Percentiles rank a stretch among this genome's conserved stretches.
Conservation (phyloP, 2,888 invertebrate genomes). For the Chrysolina americana region DNA sequence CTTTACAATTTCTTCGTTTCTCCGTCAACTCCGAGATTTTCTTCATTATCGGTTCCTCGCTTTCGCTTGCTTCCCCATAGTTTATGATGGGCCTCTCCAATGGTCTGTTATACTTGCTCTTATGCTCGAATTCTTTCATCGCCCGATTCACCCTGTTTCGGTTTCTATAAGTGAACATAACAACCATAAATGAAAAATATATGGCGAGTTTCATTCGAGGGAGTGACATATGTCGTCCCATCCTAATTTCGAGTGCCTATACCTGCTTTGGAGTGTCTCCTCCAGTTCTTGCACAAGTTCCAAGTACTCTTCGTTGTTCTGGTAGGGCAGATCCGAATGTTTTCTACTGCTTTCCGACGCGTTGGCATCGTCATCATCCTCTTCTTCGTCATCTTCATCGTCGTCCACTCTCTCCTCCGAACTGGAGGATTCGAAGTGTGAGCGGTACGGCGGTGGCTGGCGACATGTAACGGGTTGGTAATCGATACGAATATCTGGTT, state of each 20-base stretch:
- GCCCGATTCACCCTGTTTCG: constrained; percentile 64
- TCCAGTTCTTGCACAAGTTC: constrained; percentile 66
- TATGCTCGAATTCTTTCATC: constrained; percentile 65
- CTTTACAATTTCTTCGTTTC: constrained; percentile 34
- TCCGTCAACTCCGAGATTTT: constrained; percentile 52
- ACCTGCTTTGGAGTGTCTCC: constrained; percentile 61
- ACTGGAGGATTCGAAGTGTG: constrained; percentile 29
- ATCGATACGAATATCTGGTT: neutral
- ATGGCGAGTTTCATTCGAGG: no score
- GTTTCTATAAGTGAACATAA: constrained; percentile 55
- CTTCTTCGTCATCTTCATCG: constrained; percentile 24
- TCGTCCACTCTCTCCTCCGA: constrained; percentile 16
- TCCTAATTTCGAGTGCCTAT: neutral
- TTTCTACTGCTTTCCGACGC: constrained; percentile 19
- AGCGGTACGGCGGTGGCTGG: constrained; percentile 22
- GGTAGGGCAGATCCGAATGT: constrained; percentile 62
- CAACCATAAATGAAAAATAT: no score
- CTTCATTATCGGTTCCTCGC: constrained; percentile 57
- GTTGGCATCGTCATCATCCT: constrained; percentile 33
- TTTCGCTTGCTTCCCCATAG: constrained; percentile 56
- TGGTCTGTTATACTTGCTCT: constrained; percentile 64
- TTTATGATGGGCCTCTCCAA: constrained; percentile 61
- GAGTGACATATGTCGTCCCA: no score
- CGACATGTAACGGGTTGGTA: constrained; percentile 6
- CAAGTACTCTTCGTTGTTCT: constrained; percentile 65